Conservation (phyloP, 2,797 vertebrate genomes). For the Petrocephalus schoutedeni region DNA sequence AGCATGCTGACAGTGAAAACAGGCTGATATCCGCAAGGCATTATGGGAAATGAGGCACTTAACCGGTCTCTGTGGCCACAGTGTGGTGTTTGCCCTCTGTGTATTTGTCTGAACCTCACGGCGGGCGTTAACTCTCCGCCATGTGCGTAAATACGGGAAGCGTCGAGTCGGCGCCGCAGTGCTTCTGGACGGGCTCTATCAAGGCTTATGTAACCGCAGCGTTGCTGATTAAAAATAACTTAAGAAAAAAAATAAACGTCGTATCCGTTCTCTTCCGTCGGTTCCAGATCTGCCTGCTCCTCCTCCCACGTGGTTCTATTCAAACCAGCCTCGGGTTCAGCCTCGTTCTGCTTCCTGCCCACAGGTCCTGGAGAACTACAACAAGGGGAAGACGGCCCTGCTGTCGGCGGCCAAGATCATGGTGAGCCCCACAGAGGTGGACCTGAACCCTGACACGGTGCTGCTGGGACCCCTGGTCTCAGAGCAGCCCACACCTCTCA, state of each 20-base stretch:
- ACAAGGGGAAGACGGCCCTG: slow-evolving; percentile 95
- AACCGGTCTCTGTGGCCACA: background rate
- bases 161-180: background rate
- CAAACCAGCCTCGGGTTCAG: background rate
- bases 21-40: background rate
- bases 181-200: background rate
- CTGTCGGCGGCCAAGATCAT: slow-evolving; percentile 97
- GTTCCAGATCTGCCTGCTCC: background rate
- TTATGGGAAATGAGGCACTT: background rate
- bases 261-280: slow-evolving; percentile 28
- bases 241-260: background rate
- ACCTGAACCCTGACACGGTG: slow-evolving; percentile 86
- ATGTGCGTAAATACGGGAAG: background rate
- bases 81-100: background rate
- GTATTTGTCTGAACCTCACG: background rate
- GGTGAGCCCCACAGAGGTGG: slow-evolving; percentile 98
- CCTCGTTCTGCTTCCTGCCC: background rate
- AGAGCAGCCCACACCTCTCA: slow-evolving; percentile 61
- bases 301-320: slow-evolving; percentile 11
- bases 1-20: background rate
- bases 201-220: slow-evolving; percentile 32
- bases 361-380: slow-evolving; percentile 98
- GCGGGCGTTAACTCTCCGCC: background rate
- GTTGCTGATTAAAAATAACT: slow-evolving; percentile 28
- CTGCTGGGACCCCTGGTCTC: slow-evolving; percentile 79